Percentiles rank a stretch among this genome's conserved stretches.
These are phyloP conservation scores for Sterna hirundo DNA, from an alignment of 2,113 vertebrate species.

Conservation along the genomic window DNA sequence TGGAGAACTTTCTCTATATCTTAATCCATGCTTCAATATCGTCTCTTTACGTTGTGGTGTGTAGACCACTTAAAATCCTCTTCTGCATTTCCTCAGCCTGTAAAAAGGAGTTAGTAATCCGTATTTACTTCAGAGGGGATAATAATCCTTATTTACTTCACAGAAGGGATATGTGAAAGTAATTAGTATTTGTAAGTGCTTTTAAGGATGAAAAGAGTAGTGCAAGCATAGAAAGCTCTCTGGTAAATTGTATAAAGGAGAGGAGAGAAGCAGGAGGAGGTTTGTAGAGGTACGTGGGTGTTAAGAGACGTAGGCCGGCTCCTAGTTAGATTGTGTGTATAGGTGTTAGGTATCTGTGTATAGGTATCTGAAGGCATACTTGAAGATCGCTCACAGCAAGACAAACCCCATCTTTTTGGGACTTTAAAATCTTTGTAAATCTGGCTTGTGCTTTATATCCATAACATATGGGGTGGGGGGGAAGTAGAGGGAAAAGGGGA, in stretches of 20 bases:
- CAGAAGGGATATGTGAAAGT: constrained; percentile 10
- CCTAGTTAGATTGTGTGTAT: not conserved
- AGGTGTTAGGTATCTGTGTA: not conserved
- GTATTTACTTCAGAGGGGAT: constrained; percentile 24
- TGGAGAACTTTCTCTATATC: not conserved
- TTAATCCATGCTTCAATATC: not conserved
- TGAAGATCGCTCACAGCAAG: not conserved
- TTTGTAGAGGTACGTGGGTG: not conserved
- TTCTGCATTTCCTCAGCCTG: not conserved
- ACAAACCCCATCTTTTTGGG: not conserved
- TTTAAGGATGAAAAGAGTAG: not conserved
- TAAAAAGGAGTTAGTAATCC: constrained; percentile 2
- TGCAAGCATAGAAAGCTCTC: not conserved
- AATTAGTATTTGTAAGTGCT: constrained; percentile 42
- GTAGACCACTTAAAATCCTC: not conserved
- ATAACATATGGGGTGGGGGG: not conserved
- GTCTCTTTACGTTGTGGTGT: not conserved
- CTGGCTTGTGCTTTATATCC: not conserved
- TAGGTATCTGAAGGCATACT: not conserved
- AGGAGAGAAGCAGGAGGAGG: not conserved
- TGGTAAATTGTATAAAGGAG: not conserved
- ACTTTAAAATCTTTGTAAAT: not conserved
- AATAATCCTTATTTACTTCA: constrained; percentile 34
- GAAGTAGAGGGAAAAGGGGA: not conserved
- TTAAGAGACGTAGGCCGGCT: not conserved